A percentile compares a stretch with the other conserved stretches of the same genome.
Conservation (phyloP, 2,888 invertebrate species). For the Gnatocerus cornutus region DNA sequence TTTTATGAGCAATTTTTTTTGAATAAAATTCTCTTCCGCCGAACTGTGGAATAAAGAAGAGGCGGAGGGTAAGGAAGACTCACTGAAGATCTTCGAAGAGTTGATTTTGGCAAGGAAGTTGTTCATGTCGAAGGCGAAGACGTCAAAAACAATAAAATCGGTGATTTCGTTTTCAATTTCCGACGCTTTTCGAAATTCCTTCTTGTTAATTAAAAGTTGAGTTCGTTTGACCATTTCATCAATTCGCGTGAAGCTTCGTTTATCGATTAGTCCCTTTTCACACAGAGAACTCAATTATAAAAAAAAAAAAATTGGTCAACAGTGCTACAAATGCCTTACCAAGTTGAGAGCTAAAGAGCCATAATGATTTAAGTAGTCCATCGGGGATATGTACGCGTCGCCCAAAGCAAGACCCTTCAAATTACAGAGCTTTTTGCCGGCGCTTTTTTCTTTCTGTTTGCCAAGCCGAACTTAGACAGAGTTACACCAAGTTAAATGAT, state of each 20-base stretch:
- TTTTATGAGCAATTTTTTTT: too few species aligned
- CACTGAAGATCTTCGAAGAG: constrained; percentile 28
- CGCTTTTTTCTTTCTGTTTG: constrained; percentile 51
- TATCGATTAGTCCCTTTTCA: constrained; percentile 62
- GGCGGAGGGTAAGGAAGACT: too few species aligned
- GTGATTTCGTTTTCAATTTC: constrained; percentile 71
- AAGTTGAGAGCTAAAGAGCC: constrained; percentile 83
- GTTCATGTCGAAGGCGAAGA: constrained; percentile 29
- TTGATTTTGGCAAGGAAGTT: constrained; percentile 44
- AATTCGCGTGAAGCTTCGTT: constrained; percentile 60
- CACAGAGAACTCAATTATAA: constrained; percentile 54
- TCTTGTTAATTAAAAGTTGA: constrained; percentile 62
- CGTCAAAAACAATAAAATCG: constrained; percentile 22
- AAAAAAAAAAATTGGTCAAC: constrained; percentile 30
- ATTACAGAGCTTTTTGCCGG: constrained; percentile 72
- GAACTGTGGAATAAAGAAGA: too few species aligned
- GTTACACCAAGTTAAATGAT: not conserved
- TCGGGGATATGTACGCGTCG: constrained; percentile 91
- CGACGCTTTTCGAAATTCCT: constrained; percentile 77
- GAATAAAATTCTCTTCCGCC: too few species aligned
- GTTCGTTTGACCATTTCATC: constrained; percentile 61
- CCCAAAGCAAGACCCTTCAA: constrained; percentile 87
- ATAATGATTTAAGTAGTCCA: constrained; percentile 89
- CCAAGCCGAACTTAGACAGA: not conserved
- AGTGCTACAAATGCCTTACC: constrained; percentile 68